phyloP scores from a whole-genome alignment of 2,797 vertebrate genomes.

The Enteromius viviparus region DNA sequence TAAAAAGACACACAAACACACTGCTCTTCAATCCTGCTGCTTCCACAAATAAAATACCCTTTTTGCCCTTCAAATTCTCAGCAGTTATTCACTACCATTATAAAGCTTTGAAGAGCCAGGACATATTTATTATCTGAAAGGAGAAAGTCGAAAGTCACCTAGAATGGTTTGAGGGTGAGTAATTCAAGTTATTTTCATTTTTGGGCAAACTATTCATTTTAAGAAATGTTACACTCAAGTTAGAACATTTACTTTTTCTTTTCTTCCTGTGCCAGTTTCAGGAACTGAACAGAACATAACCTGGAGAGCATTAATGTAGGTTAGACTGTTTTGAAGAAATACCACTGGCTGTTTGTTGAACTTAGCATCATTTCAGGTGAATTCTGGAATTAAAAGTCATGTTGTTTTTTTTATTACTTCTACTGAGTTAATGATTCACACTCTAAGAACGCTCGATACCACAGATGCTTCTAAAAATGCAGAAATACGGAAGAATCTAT shows the following conservation, averaged over 20 bases:
- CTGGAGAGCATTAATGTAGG: background rate
- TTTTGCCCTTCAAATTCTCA: background rate
- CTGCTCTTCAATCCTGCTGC: background rate
- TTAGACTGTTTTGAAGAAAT: background rate
- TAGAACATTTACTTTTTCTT: no score
- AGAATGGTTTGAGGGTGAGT: background rate
- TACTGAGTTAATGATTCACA: conserved; percentile 18
- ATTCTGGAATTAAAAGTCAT: conserved; percentile 8
- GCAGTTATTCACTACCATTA: background rate
- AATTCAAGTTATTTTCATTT: background rate
- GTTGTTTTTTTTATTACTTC: conserved; percentile 1
- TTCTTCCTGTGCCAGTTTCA: background rate
- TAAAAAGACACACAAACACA: conserved; percentile 15
- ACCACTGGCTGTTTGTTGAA: no score
- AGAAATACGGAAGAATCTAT: background rate
- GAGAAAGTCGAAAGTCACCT: background rate
- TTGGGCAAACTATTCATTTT: background rate
- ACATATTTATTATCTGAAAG: background rate
- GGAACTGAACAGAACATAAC: background rate
- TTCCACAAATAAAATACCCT: background rate
- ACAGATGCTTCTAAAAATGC: background rate
- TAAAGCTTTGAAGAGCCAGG: background rate
- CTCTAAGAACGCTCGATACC: background rate
- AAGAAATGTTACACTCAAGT: background rate
- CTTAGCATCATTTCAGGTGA: conserved; percentile 7